Base-by-base conservation (phyloP, 2,888 invertebrate species). In the Apotomis turbidana region DNA sequence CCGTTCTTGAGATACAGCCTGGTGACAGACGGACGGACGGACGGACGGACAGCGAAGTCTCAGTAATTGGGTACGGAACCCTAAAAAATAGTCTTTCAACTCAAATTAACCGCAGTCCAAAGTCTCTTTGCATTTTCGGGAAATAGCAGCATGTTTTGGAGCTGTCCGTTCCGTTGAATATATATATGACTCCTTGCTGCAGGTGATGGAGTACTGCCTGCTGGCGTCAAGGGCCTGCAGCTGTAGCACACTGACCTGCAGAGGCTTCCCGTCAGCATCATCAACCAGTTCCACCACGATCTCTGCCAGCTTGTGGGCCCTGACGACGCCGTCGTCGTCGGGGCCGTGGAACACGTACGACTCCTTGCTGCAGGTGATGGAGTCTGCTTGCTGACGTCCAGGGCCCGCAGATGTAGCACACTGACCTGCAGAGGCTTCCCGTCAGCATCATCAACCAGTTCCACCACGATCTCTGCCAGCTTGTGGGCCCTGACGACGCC, bases 241-340 rank as follows among this genome's bases (percentile, higher is more conserved):
- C 95, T 95, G 87, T 97, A 99, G 1, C 27, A 27, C 15, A 61
- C 58, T 70, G 84, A 96, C 97, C 90, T 95, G 95, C 49, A 97
- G 86, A 0, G 95, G 95, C 27, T 95, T 90, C 0, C 93, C 94
- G 9, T 94, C 94, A 4, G 93, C 93, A 61, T 95, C 95, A 82
- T 97, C 97, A 4, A 95, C 85, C 66, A 98, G 95, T 77, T 94
- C 90, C 0, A 98, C 97, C 27, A 95, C 90, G 76, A 98, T 96
- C 91, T 98, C 97, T 1, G 98, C 98, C 68, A 99, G 93, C 87
- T 98, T 98, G 85, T 97, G 97, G 0, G 98, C 98, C 44, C 92
- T 92, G 79, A 99, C 98, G 74, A 95, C 92, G 0, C 97, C 97
- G 46, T 91, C 85, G 6, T 94, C 94, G 82, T 96, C 95, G 5